Base-by-base conservation (phyloP, 2,113 vertebrate genomes). In the Gorsachius goisagi region DNA sequence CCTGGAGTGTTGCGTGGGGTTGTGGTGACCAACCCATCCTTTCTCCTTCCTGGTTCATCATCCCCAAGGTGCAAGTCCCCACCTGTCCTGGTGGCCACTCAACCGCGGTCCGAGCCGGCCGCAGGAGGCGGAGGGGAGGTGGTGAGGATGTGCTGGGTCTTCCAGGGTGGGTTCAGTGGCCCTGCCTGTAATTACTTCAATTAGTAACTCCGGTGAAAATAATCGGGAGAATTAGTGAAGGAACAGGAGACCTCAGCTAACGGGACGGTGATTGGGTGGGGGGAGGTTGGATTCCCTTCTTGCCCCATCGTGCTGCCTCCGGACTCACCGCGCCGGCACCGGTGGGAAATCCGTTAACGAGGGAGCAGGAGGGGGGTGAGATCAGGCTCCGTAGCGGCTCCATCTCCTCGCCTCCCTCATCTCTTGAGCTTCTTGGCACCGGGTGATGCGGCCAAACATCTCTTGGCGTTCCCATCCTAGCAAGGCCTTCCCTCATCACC, bases 311-410 rank as follows among this genome's bases (percentile, higher is more conserved):
- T 3, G 0, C 28, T 47, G 49, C 41, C 24, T 39, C 41, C 3
- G 0, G 12, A 11, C 33, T 52, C 5, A 1, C 41, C 9, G 0
- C 23, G 24, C 30, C 0, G 0, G 30, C 4, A 4, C n/a, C 28
- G 44, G 14, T 67, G 32, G 35, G 45, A 52, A 56, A 52, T 35
- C 60, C 4, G 0, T 23, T 24, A 44, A 67, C 41, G 45, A 22
- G 4, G 11, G 44, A 76, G 52, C 10, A 3, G 32, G 52, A 18
- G 3, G 26, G 35, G 37, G 35, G 22, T 52, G 44, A 53, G 60
- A 13, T 12, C 3, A 0, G 37, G 58, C 27, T 44, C 52, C 5
- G 1, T 9, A 9, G 37, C 3, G 0, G 56, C 19, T 35, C 26
- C 35, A 0, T 39, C 75, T 60, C 62, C 68, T 91, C 75, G 27